phyloP scores from a whole-genome alignment of 2,113 vertebrate species.

The Neotragus moschatus region DNA sequence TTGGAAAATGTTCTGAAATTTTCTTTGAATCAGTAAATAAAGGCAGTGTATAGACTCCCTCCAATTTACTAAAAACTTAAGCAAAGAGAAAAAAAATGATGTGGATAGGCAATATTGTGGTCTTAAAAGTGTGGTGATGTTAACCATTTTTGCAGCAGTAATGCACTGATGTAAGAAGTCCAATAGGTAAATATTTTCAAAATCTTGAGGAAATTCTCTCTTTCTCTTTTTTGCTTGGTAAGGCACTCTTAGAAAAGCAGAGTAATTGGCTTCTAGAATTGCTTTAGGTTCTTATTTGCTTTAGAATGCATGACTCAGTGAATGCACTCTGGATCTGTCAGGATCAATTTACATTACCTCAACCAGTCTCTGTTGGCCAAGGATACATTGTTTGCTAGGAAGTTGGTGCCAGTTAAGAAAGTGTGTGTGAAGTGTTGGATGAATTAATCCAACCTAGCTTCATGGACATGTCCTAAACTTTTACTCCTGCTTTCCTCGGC shows the following conservation, averaged over 20 bases:
- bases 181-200: background rate
- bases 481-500: background rate
- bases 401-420: background rate
- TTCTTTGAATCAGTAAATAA: background rate
- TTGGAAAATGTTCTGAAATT: background rate
- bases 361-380: background rate
- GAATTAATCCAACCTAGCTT: background rate
- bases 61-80: background rate
- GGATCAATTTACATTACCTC: background rate
- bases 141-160: background rate
- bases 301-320: background rate
- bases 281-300: conserved; percentile 20
- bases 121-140: background rate
- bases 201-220: background rate
- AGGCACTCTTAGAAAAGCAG: background rate
- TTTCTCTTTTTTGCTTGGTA: background rate
- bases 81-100: background rate
- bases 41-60: background rate
- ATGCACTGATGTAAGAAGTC: background rate
- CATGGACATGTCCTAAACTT: background rate
- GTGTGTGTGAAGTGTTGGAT: background rate
- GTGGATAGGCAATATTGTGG: background rate
- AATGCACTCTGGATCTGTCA: conserved; percentile 31
- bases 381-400: background rate
- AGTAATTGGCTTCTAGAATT: conserved; percentile 11